Evolutionary conservation across 1,140 invertebrate genomes (phyloP).

Genomic region (Conus ventricosus): DNA sequence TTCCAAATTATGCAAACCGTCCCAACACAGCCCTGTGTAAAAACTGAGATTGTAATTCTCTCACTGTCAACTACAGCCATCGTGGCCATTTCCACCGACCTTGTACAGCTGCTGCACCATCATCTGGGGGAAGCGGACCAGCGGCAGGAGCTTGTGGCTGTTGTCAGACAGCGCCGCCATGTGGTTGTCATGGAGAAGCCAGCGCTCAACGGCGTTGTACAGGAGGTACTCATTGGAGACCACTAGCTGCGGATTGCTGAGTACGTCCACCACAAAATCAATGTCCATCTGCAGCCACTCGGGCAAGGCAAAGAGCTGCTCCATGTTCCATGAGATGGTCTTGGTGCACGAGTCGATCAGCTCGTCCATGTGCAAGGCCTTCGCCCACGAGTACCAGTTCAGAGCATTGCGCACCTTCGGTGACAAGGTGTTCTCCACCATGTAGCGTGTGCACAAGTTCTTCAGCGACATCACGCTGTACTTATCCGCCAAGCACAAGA

Average conservation of each 20-base stretch:
- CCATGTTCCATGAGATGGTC: constrained; percentile 74
- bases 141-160: constrained; percentile 64
- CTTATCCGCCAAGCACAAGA: constrained; percentile 75
- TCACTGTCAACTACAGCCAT: too few relatives aligned
- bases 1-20: too few relatives aligned
- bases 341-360: constrained; percentile 69
- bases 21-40: too few relatives aligned
- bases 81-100: constrained; percentile 44
- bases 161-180: constrained; percentile 52
- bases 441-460: constrained; percentile 69
- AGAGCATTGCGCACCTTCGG: constrained; percentile 71
- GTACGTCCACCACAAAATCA: constrained; percentile 70
- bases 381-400: constrained; percentile 73
- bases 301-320: constrained; percentile 63
- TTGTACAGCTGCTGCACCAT: constrained; percentile 67
- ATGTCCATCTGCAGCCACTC: constrained; percentile 72
- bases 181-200: constrained; percentile 64
- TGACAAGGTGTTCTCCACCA: constrained; percentile 69
- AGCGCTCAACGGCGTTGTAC: constrained; percentile 61
- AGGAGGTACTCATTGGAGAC: constrained; percentile 66
- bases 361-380: constrained; percentile 66
- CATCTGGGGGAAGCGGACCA: constrained; percentile 74
- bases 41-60: too few relatives aligned
- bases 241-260: constrained; percentile 68
- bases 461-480: constrained; percentile 74